Base-by-base conservation (phyloP, 2,888 invertebrate species). In the Drosophila melanosoma region DNA sequence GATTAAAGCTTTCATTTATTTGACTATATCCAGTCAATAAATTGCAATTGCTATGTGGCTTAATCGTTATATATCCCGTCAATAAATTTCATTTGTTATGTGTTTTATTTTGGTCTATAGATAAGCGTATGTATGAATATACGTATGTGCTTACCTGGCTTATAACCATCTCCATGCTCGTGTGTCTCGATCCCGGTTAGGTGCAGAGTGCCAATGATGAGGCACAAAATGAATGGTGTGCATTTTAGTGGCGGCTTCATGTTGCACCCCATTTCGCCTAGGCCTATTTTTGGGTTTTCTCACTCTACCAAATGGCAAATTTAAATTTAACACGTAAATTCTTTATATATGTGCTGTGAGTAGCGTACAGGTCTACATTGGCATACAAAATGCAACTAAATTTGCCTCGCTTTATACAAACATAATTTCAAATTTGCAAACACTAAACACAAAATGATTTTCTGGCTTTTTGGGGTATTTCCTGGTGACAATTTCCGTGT, bases 151-250 rank as follows among this genome's bases (percentile, higher is more conserved):
- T 91, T 69, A 93, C 93, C 93, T 87, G 93, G 93, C 70, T 93
- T 93, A 61, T 93, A 93, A 72, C 93, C 93, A 82, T 93, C 93
- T 68, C 90, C 89, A 69, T 93, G 93, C 76, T 93, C 93, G 66
- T 93, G 93, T 49, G 91, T 82, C 64, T 89, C 86, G 76, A 88
- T 91, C 63, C 29, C 40, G 33, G 38, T 40, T n/a, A 76, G 48
- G 17, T 57, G 72, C 45, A 79, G 59, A 88, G 74, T 69, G 66
- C 87, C 89, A 70, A 90, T 76, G 74, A 90, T 79, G 69, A 89
- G 72, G 79, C 87, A 90, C 74, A 87, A 64, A 36, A 88, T 58
- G 40, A 91, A 57, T 40, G 69, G 62, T 53, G 75, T 79, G 59
- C 71, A 58, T 68, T 69, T 71, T 70, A 54, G 65, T 72, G 81